Conservation (phyloP, 2,797 vertebrate genomes). For the Gallirallus australis region DNA sequence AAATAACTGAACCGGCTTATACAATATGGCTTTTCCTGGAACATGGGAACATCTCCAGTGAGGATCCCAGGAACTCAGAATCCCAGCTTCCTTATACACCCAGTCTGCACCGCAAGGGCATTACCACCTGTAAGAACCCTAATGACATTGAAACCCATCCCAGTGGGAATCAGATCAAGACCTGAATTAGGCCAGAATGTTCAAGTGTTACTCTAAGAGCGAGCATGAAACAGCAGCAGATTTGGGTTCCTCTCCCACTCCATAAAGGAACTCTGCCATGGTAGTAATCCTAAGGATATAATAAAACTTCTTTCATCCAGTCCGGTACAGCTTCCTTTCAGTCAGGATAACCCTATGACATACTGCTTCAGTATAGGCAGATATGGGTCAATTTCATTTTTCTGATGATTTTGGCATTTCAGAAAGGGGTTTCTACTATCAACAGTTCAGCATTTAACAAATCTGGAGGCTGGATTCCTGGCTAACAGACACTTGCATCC, state of each 20-base stretch:
- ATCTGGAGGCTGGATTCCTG: not conserved
- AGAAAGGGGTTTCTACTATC: not conserved
- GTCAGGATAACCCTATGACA: not conserved
- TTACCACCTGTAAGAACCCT: not conserved
- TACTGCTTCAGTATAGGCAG: not conserved
- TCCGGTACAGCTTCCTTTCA: not conserved
- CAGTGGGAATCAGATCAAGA: not conserved
- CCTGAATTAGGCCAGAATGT: not conserved
- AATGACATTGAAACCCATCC: fast-evolving
- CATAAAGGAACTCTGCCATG: not conserved
- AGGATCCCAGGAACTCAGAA: too few species aligned
- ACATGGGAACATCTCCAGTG: too few species aligned
- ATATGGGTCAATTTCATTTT: not conserved
- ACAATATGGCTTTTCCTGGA: too few species aligned
- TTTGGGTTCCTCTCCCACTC: not conserved
- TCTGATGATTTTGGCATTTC: not conserved
- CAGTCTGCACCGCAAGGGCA: not conserved
- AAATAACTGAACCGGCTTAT: too few species aligned
- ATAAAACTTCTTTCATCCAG: not conserved
- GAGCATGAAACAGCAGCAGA: not conserved
- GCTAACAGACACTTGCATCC: not conserved
- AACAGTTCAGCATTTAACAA: not conserved
- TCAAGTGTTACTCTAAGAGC: not conserved
- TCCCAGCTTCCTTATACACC: not conserved
- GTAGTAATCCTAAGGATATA: not conserved